Conservation (phyloP, 1,140 invertebrate genomes). For the Coelopa frigida region DNA sequence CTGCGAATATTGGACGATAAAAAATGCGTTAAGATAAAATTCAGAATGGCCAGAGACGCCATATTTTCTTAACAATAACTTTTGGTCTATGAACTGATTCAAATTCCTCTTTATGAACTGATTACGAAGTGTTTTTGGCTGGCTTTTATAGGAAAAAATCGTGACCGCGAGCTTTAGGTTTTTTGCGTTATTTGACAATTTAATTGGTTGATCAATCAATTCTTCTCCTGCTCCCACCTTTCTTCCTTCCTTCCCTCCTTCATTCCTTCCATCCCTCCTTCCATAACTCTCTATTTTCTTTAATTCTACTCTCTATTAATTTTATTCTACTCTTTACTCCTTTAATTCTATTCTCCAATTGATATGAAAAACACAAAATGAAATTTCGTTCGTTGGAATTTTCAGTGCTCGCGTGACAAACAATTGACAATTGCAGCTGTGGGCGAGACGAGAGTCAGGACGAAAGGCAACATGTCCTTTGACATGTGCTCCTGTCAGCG, state of each 20-base stretch:
- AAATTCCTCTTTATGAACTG: neutral
- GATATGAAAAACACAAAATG: too few species aligned
- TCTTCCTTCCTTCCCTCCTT: neutral
- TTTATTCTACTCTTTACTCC: neutral
- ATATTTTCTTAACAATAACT: conserved; percentile 15
- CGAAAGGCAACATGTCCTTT: neutral
- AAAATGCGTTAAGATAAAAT: conserved; percentile 31
- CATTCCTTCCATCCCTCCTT: neutral
- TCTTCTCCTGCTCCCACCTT: neutral
- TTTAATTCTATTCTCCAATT: too few species aligned
- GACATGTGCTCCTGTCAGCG: conserved; percentile 4
- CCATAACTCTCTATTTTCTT: neutral
- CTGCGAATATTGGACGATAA: conserved; percentile 21
- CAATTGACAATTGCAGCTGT: too few species aligned
- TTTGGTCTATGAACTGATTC: neutral
- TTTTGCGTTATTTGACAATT: neutral
- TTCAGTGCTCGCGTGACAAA: too few species aligned
- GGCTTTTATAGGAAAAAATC: too few species aligned
- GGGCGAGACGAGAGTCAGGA: too few species aligned
- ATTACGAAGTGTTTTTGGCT: too few species aligned
- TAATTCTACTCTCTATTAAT: neutral
- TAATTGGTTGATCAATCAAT: neutral
- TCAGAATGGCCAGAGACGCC: conserved; percentile 22
- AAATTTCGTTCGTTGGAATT: too few species aligned
- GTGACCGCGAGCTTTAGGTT: too few species aligned